These are phyloP conservation scores for Syrista parreyssii DNA, from an alignment of 2,888 invertebrate genomes.

Conservation along the genomic window DNA sequence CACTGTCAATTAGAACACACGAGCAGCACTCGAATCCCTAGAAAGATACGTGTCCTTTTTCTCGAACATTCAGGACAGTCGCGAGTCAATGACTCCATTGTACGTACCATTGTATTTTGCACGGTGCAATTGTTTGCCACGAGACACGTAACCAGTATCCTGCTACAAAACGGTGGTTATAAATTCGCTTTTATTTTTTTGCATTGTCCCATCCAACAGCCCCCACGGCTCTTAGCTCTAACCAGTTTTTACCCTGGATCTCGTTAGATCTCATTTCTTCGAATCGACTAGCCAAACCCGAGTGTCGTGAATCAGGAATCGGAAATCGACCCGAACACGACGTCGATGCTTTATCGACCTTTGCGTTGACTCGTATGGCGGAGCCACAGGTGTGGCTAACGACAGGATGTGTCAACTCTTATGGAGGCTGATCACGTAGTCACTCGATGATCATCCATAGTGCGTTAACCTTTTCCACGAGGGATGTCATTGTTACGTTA, in stretches of 20 bases:
- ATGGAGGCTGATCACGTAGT: conserved; percentile 53
- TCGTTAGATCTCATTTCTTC: conserved; percentile 20
- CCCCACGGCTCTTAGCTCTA: background rate
- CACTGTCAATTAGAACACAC: background rate
- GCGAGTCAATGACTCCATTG: background rate
- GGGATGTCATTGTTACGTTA: background rate
- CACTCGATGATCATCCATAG: conserved; percentile 40
- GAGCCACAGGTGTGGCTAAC: conserved; percentile 49
- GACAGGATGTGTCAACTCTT: conserved; percentile 52
- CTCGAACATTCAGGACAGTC: background rate
- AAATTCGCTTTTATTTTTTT: background rate
- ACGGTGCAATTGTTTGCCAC: background rate
- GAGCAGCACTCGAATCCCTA: background rate
- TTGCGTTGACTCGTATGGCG: conserved; percentile 20
- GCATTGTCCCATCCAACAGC: background rate
- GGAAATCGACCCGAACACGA: conserved; percentile 16
- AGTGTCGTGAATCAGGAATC: background rate
- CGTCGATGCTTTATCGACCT: conserved; percentile 32
- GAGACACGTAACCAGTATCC: background rate
- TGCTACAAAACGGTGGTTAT: background rate
- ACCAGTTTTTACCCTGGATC: conserved; percentile 10
- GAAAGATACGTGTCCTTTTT: background rate
- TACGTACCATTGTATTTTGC: background rate
- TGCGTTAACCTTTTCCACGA: conserved; percentile 29
- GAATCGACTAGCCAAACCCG: background rate